Evolutionary conservation across 2,797 vertebrate species (phyloP).

Genomic region (Chelonia mydas): DNA sequence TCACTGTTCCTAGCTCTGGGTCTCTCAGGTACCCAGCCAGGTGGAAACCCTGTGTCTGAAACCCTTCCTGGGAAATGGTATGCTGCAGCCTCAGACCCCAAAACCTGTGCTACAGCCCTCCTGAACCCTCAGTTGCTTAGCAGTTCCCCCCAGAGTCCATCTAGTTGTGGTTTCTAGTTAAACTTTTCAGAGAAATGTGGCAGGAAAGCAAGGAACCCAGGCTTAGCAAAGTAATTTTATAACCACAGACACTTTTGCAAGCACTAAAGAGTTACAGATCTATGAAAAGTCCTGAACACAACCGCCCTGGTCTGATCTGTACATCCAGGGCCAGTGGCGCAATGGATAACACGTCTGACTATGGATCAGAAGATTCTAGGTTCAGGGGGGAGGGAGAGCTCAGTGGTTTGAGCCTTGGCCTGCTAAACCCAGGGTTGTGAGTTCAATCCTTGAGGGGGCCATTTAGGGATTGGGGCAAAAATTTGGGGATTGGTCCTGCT

Average conservation of each 20-base stretch:
- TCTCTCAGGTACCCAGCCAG: no score
- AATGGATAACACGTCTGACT: slow-evolving; percentile 91
- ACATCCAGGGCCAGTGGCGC: slow-evolving; percentile 83
- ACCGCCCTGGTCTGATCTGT: not conserved
- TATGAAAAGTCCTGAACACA: not conserved
- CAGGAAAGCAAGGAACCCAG: not conserved
- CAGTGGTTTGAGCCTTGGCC: no score
- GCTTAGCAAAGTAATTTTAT: not conserved
- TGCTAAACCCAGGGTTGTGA: no score
- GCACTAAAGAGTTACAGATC: not conserved
- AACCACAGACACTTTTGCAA: not conserved
- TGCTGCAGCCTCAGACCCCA: no score
- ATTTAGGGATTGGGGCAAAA: no score
- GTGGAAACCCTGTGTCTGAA: no score
- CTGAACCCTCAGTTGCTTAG: not conserved
- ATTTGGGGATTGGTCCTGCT: no score
- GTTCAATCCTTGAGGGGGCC: no score
- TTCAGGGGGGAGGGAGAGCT: slow-evolving; percentile 50
- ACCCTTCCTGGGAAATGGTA: no score
- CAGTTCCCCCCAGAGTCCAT: not conserved
- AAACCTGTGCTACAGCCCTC: no score
- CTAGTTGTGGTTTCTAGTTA: not conserved
- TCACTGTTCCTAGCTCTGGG: no score
- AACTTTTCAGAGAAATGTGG: not conserved
- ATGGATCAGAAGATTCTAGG: slow-evolving; percentile 90